Conservation (phyloP, 2,113 vertebrate species). For the Gila orcuttii region DNA sequence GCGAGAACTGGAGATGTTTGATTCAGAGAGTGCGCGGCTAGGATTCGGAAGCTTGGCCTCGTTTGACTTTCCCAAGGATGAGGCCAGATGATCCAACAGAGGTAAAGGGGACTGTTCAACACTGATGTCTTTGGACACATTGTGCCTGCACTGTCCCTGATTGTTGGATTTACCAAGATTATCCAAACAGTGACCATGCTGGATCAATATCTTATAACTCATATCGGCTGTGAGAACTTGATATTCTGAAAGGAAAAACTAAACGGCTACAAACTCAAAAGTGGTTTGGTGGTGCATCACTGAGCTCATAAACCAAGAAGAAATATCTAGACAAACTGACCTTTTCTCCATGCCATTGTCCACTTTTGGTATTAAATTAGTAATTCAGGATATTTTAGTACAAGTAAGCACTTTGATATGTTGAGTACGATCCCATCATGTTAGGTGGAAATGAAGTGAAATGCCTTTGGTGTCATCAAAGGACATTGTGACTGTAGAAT, state of each 20-base stretch:
- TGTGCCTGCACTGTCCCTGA: slow-evolving; percentile 89
- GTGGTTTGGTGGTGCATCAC: slow-evolving; percentile 80
- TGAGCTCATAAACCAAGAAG: slow-evolving; percentile 74
- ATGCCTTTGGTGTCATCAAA: slow-evolving; percentile 71
- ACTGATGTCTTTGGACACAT: slow-evolving; percentile 84
- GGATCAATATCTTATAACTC: slow-evolving; percentile 81
- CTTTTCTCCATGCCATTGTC: slow-evolving; percentile 91
- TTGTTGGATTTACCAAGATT: slow-evolving; percentile 78
- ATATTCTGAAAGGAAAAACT: slow-evolving; percentile 69
- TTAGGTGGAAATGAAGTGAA: slow-evolving; percentile 80
- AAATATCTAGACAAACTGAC: slow-evolving; percentile 83
- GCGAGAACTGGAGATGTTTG: slow-evolving; percentile 92
- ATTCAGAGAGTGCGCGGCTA: slow-evolving; percentile 93
- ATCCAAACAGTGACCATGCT: slow-evolving; percentile 77
- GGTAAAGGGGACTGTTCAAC: slow-evolving; percentile 74
- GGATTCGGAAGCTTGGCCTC: slow-evolving; percentile 94
- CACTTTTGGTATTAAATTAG: slow-evolving; percentile 98
- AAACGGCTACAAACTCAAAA: slow-evolving; percentile 60
- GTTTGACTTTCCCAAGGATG: slow-evolving; percentile 96
- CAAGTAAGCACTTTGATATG: slow-evolving; percentile 98
- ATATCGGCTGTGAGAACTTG: slow-evolving; percentile 77
- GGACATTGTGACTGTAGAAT: slow-evolving; percentile 77
- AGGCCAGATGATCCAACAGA: slow-evolving; percentile 87
- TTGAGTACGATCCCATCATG: slow-evolving; percentile 92
- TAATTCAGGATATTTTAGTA: slow-evolving; percentile 98